phyloP scores from a whole-genome alignment of 2,113 vertebrate genomes.

The Struthio camelus region DNA sequence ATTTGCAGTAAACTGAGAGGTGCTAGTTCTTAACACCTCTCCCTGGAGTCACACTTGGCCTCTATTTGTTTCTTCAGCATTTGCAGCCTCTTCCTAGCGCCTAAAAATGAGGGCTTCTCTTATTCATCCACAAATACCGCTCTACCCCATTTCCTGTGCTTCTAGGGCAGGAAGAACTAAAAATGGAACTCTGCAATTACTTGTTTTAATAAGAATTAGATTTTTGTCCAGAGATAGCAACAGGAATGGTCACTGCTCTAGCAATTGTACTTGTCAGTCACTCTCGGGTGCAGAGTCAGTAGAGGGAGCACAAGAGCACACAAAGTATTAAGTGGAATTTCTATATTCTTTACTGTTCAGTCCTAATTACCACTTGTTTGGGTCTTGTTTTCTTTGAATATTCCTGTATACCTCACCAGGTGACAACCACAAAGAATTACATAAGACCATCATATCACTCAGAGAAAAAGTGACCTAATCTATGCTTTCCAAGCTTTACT shows the following conservation, averaged over 20 bases:
- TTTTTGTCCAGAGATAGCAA: background rate
- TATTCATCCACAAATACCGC: accelerated
- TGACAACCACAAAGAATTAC: background rate
- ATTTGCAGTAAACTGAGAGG: background rate
- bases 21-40: background rate
- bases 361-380: background rate
- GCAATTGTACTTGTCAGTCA: background rate
- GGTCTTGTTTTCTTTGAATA: background rate
- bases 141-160: background rate
- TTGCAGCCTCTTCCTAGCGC: accelerated
- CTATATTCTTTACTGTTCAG: background rate
- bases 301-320: slow-evolving; percentile 66
- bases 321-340: background rate
- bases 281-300: slow-evolving; percentile 32
- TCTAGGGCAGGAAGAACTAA: background rate
- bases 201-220: background rate
- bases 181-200: background rate
- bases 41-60: too few relatives aligned
- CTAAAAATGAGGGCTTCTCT: background rate
- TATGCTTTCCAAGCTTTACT: too few relatives aligned
- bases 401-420: background rate
- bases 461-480: background rate
- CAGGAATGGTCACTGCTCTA: background rate
- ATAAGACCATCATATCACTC: accelerated
- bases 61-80: background rate